Percentiles rank a stretch among this genome's conserved stretches.
Conservation (phyloP, 2,797 vertebrate genomes). For the Tauraco hartlaubi region DNA sequence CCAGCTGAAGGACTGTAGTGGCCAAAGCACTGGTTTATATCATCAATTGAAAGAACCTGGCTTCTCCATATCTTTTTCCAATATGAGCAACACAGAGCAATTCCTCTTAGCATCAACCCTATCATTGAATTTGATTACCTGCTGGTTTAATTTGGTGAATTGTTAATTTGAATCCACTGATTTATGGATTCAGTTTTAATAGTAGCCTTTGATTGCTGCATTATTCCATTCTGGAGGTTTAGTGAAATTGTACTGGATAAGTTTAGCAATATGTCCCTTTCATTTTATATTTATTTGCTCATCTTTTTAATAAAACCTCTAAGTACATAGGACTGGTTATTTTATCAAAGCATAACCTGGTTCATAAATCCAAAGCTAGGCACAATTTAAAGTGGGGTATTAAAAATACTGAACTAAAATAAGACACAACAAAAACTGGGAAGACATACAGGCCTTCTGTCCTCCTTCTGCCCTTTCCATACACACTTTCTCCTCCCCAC, state of each 20-base stretch:
- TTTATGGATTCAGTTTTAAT: not conserved
- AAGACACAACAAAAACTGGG: not conserved
- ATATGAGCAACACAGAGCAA: not conserved
- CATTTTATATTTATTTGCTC: conserved; percentile 15
- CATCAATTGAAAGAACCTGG: not conserved
- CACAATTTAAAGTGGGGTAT: not conserved
- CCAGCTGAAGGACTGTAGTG: not conserved
- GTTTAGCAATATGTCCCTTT: not conserved
- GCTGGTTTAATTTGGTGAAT: conserved; percentile 1
- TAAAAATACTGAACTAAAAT: not conserved
- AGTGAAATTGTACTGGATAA: not conserved
- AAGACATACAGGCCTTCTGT: not conserved
- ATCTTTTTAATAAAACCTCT: not conserved
- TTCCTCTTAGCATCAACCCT: not conserved
- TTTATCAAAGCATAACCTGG: not conserved
- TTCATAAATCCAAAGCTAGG: not conserved
- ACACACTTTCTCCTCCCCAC: not conserved
- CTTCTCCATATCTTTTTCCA: not conserved
- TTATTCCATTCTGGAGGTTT: not conserved
- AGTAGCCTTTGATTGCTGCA: not conserved
- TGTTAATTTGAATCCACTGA: conserved; percentile 14
- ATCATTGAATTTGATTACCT: not conserved
- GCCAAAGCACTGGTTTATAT: not conserved
- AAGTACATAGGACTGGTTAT: not conserved
- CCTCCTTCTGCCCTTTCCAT: not conserved